These are phyloP conservation scores for Physeter macrocephalus DNA, from an alignment of 2,113 vertebrate genomes.

Conservation along the genomic window DNA sequence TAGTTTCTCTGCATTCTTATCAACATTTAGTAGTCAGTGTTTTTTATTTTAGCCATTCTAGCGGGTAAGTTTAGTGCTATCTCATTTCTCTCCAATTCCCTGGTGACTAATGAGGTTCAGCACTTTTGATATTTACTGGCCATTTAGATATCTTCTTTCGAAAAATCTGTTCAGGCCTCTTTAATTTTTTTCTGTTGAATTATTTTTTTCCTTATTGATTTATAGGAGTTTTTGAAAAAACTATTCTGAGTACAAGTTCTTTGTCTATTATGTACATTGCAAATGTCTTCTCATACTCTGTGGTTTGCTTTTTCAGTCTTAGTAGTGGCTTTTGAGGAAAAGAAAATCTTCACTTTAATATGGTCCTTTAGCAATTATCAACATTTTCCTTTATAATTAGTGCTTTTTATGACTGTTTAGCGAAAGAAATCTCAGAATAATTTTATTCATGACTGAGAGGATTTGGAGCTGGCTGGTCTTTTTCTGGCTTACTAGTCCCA, in stretches of 20 bases:
- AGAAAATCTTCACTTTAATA: constrained; percentile 12
- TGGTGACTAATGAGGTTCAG: background rate
- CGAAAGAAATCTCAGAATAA: background rate
- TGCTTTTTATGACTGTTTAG: background rate
- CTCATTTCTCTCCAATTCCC: background rate
- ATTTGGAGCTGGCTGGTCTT: background rate
- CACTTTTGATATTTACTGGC: background rate
- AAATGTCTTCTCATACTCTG: background rate
- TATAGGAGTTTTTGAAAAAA: background rate
- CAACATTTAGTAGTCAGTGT: background rate
- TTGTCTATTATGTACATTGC: background rate
- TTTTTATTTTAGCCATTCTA: background rate
- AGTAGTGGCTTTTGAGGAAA: background rate
- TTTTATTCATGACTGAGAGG: constrained; percentile 2
- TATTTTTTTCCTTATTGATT: constrained; percentile 12
- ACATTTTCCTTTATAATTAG: background rate
- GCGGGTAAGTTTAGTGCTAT: background rate
- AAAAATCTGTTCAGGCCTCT: background rate
- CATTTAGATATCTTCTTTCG: background rate
- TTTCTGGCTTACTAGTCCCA: background rate
- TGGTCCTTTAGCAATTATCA: background rate
- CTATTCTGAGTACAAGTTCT: background rate
- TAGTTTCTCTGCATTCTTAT: background rate
- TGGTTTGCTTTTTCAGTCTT: constrained; percentile 14
- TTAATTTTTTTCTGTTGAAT: background rate